These are phyloP conservation scores for Sinonovacula constricta DNA, from an alignment of 1,140 invertebrate genomes.

Conservation along the genomic window DNA sequence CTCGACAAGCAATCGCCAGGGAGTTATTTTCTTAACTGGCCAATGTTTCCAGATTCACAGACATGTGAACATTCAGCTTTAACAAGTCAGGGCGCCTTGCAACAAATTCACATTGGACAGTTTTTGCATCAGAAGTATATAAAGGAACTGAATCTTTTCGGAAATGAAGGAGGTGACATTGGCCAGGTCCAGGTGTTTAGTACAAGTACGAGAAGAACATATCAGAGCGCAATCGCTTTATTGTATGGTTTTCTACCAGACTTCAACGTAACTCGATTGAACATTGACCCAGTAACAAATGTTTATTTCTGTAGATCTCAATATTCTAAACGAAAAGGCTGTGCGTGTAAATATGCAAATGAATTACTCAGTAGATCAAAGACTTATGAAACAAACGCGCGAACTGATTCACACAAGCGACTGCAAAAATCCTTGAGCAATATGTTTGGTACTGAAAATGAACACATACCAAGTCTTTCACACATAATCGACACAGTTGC, in stretches of 20 bases:
- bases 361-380: constrained; percentile 55
- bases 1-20: constrained; percentile 71
- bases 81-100: constrained; percentile 85
- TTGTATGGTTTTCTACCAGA: constrained; percentile 86
- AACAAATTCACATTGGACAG: constrained; percentile 88
- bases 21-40: constrained; percentile 90
- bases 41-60: constrained; percentile 83
- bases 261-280: constrained; percentile 80
- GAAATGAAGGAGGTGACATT: constrained; percentile 73
- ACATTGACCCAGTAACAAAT: constrained; percentile 75
- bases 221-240: constrained; percentile 91
- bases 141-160: constrained; percentile 81
- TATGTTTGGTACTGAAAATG: constrained; percentile 42
- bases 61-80: constrained; percentile 86
- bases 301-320: constrained; percentile 65
- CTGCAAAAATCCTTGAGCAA: constrained; percentile 47
- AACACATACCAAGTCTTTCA: constrained; percentile 40
- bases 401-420: constrained; percentile 22
- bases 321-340: constrained; percentile 82
- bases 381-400: constrained; percentile 50
- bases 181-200: constrained; percentile 87
- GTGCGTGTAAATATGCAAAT: constrained; percentile 82
- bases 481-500: constrained; percentile 89
- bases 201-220: constrained; percentile 91
- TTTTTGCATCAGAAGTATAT: constrained; percentile 86